Evolutionary conservation across 2,888 invertebrate species (phyloP), one percentile per base, ranked within the genome.

Genomic region (Theodoxus fluviatilis): DNA sequence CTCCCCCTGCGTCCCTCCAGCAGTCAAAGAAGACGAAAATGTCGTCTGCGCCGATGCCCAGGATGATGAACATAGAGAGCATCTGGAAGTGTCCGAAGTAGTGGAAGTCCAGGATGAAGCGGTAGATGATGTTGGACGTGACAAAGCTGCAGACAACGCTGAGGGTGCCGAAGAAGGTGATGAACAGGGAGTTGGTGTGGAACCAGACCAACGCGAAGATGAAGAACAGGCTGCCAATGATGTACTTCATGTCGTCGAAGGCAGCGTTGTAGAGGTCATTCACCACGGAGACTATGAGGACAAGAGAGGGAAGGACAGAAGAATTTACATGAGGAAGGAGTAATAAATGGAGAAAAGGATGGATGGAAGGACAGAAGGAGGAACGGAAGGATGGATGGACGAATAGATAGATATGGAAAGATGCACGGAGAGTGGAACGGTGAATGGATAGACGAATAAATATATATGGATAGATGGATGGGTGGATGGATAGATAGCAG

Each of bases 31-130:
- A 82, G 2, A 82, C 79, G 69, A 81, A 80, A 22, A 80, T 49
- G 35, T 79, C 79, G 63, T 80, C 80, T 12, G 78, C 80, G 7
- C 81, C 80, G 15, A 81, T 79, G 15, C 80, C 79, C 4, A 80
- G 73, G 61, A 80, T 79, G 28, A 81, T 78, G 61, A 79, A 81
- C 33, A 80, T 72, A 3, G 79, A 68, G n/a, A 81, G 70, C 3
- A 81, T 76, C 63, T 80, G 80, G 59, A 81, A 80, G 68, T 75
- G 77, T 33, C 80, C 81, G 57, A 81, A 78, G 67, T 80, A 81
- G 49, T 74, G 70, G 52, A 73, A 80, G 61, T 75, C 78, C 7
- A 80, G 63, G 1, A 81, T 72, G 7, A 78, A 71, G 35, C 78
- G 71, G 66, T 80, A 80, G 38, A 82, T 76, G 43, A 81, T 72